phyloP scores from a whole-genome alignment of 2,797 vertebrate genomes.

The Simalia tracyae region DNA sequence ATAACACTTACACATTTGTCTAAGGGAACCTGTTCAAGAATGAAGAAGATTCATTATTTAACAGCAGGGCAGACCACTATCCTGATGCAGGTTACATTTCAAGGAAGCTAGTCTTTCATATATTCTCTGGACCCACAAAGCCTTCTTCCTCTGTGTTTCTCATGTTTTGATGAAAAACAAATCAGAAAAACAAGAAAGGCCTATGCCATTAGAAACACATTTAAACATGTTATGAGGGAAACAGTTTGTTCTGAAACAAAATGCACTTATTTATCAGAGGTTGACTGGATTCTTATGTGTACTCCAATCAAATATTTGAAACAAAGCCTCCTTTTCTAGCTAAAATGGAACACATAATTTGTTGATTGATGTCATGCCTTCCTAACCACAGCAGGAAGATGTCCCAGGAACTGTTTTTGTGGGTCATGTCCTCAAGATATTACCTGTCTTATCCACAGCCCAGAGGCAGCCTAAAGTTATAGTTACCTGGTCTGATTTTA shows the following conservation, averaged over 20 bases:
- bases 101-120: slow-evolving; percentile 65
- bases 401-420: neutral
- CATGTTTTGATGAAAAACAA: slow-evolving; percentile 48
- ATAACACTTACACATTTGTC: slow-evolving; percentile 75
- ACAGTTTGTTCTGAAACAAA: slow-evolving; percentile 42
- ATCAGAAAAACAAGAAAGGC: neutral
- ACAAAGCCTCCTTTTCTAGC: neutral
- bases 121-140: slow-evolving; percentile 58
- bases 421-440: neutral
- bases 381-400: neutral
- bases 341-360: neutral
- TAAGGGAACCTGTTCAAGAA: slow-evolving; percentile 72
- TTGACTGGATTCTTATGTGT: slow-evolving; percentile 45
- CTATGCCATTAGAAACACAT: slow-evolving; percentile 64
- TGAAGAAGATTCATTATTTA: slow-evolving; percentile 75
- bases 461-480: neutral
- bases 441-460: neutral
- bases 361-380: neutral
- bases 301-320: slow-evolving; percentile 44
- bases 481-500: neutral
- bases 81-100: slow-evolving; percentile 69
- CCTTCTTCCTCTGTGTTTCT: slow-evolving; percentile 35
- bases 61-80: slow-evolving; percentile 64
- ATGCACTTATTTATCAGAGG: slow-evolving; percentile 40
- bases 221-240: slow-evolving; percentile 62